Percentiles rank a stretch among this genome's conserved stretches.
Conservation (phyloP, 2,113 vertebrate species). For the Otocyon megalotis region DNA sequence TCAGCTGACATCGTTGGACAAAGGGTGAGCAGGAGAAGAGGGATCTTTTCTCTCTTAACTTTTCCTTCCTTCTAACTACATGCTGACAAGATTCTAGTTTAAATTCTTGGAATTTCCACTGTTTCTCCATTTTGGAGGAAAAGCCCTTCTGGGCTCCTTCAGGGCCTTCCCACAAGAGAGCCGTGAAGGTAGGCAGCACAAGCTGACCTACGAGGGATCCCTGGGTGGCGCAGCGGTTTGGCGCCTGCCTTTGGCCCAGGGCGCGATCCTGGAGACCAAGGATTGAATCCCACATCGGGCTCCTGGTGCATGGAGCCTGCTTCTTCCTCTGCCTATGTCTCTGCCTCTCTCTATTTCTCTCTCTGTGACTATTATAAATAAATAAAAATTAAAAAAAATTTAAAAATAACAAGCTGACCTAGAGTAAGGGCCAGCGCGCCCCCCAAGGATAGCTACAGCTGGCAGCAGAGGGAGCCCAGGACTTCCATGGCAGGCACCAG, state of each 20-base stretch:
- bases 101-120: neutral
- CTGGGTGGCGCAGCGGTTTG: too few relatives aligned
- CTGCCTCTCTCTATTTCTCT: too few relatives aligned
- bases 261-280: too few relatives aligned
- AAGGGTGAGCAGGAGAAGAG: neutral
- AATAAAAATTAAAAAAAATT: too few relatives aligned
- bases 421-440: neutral
- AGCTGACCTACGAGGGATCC: neutral
- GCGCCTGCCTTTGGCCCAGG: too few relatives aligned
- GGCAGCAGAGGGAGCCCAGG: neutral
- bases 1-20: neutral
- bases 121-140: neutral
- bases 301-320: too few relatives aligned
- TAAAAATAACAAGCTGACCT: neutral
- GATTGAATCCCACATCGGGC: too few relatives aligned
- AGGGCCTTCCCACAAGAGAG: neutral
- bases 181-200: neutral
- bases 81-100: neutral
- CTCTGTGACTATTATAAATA: too few relatives aligned
- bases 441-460: neutral
- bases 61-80: neutral
- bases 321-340: too few relatives aligned
- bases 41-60: neutral
- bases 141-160: neutral
- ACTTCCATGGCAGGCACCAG: neutral